These are phyloP conservation scores for Eledona agricola DNA, from an alignment of 2,888 invertebrate species.

Conservation along the genomic window DNA sequence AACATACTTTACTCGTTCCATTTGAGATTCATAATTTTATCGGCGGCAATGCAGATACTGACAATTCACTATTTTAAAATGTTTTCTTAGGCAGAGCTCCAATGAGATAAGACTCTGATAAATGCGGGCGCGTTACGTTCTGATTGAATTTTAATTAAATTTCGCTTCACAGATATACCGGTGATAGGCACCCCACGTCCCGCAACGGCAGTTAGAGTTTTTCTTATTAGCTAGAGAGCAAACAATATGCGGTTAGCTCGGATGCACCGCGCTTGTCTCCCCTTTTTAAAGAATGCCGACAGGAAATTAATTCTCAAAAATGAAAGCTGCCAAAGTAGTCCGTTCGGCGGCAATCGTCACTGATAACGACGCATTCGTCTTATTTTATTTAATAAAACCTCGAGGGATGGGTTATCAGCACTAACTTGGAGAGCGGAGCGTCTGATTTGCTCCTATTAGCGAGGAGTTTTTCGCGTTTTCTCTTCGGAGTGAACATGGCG, in stretches of 20 bases:
- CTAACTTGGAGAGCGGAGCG: too few species aligned
- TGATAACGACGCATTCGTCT: slow-evolving; percentile 61
- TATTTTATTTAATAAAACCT: slow-evolving; percentile 61
- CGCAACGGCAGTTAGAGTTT: slow-evolving; percentile 59
- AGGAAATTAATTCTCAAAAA: slow-evolving; percentile 66
- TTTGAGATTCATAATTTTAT: slow-evolving; percentile 58
- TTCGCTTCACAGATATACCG: slow-evolving; percentile 58
- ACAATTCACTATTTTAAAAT: slow-evolving; percentile 63
- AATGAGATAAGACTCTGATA: slow-evolving; percentile 61
- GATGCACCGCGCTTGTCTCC: slow-evolving; percentile 60
- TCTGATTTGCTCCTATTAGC: neutral
- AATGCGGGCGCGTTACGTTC: slow-evolving; percentile 59
- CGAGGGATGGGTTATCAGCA: slow-evolving; percentile 54
- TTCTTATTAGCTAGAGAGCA: slow-evolving; percentile 60
- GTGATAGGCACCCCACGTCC: slow-evolving; percentile 55
- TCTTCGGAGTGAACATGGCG: too few species aligned
- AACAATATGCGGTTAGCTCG: slow-evolving; percentile 62
- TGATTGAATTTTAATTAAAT: slow-evolving; percentile 65
- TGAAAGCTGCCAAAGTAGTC: slow-evolving; percentile 62
- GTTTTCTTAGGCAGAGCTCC: slow-evolving; percentile 61
- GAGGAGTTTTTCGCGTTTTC: slow-evolving; percentile 3
- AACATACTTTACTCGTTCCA: slow-evolving; percentile 54
- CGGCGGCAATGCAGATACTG: slow-evolving; percentile 55
- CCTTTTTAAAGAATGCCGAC: slow-evolving; percentile 64
- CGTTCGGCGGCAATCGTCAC: slow-evolving; percentile 58